Base-by-base conservation (phyloP, 2,888 invertebrate genomes). In the Mimas tiliae region DNA sequence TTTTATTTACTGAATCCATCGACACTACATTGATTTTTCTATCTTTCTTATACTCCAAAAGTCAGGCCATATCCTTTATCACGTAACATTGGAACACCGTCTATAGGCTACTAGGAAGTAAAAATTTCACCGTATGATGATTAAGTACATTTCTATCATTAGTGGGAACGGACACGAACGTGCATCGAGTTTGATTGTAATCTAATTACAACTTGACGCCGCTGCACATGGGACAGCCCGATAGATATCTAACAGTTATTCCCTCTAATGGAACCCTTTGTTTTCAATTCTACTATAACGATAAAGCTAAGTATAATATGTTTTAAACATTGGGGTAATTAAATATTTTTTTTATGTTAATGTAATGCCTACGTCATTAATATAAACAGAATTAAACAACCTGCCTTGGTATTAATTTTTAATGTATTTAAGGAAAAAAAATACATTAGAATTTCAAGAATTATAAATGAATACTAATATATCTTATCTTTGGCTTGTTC, bases 131-230 rank as follows among this genome's bases (percentile, higher is more conserved):
- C 12, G 63, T 34, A 34, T 63, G 48, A 50, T 16, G 19, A 8
- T 48, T 48, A 48, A 76, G 33, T 21, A 53, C 48, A 58, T 42
- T 38, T 58, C 12, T 42, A 80, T 84, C 82, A 85, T 86, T 90
- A 89, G 83, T 86, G 75, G 83, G 80, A 86, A 87, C 83, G 83
- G 82, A 85, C 89, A 86, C 86, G 87, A 86, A 86, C 82, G 79
- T 77, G 80, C 78, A 73, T 72, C 72, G 74, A 69, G 81, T 80
- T 87, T 84, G 89, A 92, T 91, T 83, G 89, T 90, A 88, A 92
- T 90, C 90, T 90, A 89, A 90, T 91, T 91, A 92, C 87, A 81
- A 87, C 82, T 87, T 85, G 88, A 85, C 82, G 84, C 80, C 78
- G 76, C 79, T 77, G 84, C 89, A 86, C 89, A 82, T 85, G 90